phyloP scores from a whole-genome alignment of 2,113 vertebrate species.

The Gadus chalcogrammus region DNA sequence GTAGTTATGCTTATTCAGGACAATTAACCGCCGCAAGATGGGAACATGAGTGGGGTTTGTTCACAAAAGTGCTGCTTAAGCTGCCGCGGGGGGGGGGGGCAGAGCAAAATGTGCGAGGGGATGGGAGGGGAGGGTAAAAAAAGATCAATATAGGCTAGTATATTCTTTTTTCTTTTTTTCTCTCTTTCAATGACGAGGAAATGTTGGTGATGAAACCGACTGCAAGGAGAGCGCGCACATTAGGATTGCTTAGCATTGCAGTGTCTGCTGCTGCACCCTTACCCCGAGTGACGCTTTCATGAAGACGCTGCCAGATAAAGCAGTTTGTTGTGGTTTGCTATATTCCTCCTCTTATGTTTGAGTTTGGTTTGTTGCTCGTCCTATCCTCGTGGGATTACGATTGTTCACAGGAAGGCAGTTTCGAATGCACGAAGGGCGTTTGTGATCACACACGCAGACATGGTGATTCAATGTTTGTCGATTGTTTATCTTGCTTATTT shows the following conservation, averaged over 20 bases:
- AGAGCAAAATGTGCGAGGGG: conserved; percentile 42
- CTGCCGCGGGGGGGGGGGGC: conserved; percentile 55
- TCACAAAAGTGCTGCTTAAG: conserved; percentile 70
- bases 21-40: conserved; percentile 67
- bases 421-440: too few species aligned
- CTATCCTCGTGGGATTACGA: too few species aligned
- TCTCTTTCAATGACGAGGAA: conserved; percentile 46
- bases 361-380: too few species aligned
- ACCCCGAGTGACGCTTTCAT: conserved; percentile 62
- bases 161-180: conserved; percentile 4
- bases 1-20: conserved; percentile 63
- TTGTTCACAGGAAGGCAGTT: too few species aligned
- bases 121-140: conserved; percentile 60
- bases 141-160: conserved; percentile 61
- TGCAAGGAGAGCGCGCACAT: conserved; percentile 67
- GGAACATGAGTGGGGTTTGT: conserved; percentile 66
- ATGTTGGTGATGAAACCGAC: conserved; percentile 72
- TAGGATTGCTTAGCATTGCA: conserved; percentile 71
- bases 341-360: too few species aligned
- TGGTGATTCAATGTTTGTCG: too few species aligned
- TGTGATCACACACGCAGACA: too few species aligned
- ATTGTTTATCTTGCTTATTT: too few species aligned
- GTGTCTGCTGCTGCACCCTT: conserved; percentile 60
- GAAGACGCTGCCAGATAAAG: conserved; percentile 24
- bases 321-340: too few species aligned